Conservation (phyloP, 2,113 vertebrate genomes). For the Pantherophis guttatus region DNA sequence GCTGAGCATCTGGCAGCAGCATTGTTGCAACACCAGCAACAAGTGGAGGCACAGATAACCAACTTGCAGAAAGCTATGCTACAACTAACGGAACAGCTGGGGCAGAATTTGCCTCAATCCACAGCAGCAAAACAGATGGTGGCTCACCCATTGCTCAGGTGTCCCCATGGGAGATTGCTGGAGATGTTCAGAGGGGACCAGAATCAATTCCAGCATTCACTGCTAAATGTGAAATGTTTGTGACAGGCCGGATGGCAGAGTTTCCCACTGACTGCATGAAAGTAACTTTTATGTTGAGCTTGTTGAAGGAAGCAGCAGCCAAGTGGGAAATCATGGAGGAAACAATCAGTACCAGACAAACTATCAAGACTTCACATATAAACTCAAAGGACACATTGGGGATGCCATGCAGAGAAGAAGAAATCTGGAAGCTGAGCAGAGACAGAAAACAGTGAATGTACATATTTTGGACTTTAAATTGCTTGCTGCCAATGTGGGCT, state of each 20-base stretch:
- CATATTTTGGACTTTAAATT: neutral
- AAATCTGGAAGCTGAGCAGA: neutral
- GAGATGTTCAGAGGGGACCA: neutral
- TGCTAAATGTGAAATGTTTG: neutral
- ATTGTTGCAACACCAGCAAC: neutral
- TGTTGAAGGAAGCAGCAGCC: neutral
- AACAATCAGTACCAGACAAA: neutral
- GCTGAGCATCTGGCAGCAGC: neutral
- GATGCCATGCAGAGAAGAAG: neutral
- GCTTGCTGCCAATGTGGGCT: neutral
- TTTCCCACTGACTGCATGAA: neutral
- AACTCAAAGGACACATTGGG: neutral
- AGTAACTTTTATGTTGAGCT: neutral
- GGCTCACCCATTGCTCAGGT: neutral
- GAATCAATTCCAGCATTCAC: neutral
- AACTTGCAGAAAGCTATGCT: neutral
- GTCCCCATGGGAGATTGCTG: neutral
- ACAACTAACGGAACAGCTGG: neutral
- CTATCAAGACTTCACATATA: neutral
- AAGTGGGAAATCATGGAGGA: neutral
- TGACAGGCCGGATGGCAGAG: neutral
- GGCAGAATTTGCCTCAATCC: neutral
- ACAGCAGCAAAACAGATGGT: neutral
- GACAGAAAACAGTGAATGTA: neutral
- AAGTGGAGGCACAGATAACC: neutral